phyloP scores from a whole-genome alignment of 2,888 invertebrate species.

The Melipona bicolor region DNA sequence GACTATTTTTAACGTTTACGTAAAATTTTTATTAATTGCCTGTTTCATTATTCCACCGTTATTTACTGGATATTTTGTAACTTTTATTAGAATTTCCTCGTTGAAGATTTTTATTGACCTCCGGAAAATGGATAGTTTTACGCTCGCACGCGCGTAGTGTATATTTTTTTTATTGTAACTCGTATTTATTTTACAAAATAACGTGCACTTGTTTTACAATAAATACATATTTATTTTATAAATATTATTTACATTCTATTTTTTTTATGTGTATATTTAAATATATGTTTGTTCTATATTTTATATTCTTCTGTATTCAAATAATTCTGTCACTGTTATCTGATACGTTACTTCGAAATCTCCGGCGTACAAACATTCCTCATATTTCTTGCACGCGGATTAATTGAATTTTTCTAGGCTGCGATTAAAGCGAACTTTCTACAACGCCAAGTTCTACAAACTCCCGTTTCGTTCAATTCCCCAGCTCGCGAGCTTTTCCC shows the following conservation, averaged over 20 bases:
- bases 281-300: too few relatives aligned
- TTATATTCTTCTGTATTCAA: too few relatives aligned
- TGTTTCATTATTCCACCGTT: background rate
- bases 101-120: background rate
- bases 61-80: background rate
- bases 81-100: background rate
- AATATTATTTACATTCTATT: too few relatives aligned
- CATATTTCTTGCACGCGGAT: background rate
- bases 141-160: too few relatives aligned
- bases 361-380: background rate
- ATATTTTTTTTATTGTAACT: too few relatives aligned
- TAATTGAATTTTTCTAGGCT: constrained; percentile 18
- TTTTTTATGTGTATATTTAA: too few relatives aligned
- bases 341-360: background rate
- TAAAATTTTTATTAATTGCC: background rate
- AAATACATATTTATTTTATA: too few relatives aligned
- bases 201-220: too few relatives aligned
- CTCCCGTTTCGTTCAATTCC: background rate
- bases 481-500: constrained; percentile 4
- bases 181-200: too few relatives aligned
- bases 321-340: too few relatives aligned
- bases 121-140: background rate
- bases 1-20: background rate
- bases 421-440: constrained; percentile 11
- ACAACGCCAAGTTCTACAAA: background rate